phyloP scores from a whole-genome alignment of 2,797 vertebrate genomes.

The Margarornis squamiger region DNA sequence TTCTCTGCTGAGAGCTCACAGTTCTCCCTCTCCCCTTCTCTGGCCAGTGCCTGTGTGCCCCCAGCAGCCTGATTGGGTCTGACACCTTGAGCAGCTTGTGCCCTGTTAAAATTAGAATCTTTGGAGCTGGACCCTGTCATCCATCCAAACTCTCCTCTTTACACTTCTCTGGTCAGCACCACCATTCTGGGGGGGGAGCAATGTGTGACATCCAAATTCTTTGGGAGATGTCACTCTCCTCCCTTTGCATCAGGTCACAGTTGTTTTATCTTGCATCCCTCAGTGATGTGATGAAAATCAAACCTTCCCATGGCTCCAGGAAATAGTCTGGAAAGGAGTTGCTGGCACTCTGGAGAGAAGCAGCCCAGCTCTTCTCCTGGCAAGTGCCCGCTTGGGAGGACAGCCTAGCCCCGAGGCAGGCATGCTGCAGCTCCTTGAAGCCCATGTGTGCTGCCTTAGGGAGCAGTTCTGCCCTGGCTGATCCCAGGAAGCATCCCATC shows the following conservation, averaged over 20 bases:
- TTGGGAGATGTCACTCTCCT: not conserved
- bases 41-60: not conserved
- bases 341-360: not conserved
- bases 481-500: not conserved
- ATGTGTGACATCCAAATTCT: rapidly evolving
- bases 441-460: not conserved
- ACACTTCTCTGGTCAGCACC: not conserved
- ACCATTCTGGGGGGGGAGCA: not conserved
- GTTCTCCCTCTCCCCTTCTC: not conserved
- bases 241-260: not conserved
- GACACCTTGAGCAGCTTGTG: not conserved
- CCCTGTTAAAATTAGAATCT: not conserved
- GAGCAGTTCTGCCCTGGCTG: not conserved
- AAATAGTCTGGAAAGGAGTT: not conserved
- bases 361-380: not conserved
- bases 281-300: not conserved
- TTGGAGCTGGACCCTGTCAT: not conserved
- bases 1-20: not conserved
- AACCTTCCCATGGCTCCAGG: not conserved
- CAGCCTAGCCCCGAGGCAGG: not conserved
- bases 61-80: not conserved
- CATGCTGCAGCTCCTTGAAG: not conserved
- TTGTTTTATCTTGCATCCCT: not conserved
- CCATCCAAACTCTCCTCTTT: not conserved
- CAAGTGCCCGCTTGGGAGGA: not conserved